A percentile compares a stretch with the other conserved stretches of the same genome.
Conservation (phyloP, 2,797 vertebrate species). For the Acanthiza pusilla region DNA sequence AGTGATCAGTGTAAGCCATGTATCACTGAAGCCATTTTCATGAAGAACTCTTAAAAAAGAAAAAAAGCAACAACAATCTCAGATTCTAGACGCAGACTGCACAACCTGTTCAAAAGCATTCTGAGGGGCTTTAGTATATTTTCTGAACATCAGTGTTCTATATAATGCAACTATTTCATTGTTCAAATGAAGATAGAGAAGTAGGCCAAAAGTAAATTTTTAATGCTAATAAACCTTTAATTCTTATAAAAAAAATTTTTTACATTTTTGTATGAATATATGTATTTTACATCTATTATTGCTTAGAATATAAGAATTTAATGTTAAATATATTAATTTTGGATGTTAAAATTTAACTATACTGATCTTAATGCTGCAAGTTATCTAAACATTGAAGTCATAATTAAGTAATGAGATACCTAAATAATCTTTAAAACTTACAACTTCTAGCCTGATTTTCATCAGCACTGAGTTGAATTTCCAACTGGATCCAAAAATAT, state of each 20-base stretch:
- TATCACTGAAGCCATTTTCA: background rate
- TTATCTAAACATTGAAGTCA: background rate
- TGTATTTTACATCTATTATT: background rate
- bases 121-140: background rate
- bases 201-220: background rate
- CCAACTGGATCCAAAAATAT: background rate
- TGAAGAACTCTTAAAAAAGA: background rate
- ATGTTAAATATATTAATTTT: background rate
- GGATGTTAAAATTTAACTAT: background rate
- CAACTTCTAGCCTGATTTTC: background rate
- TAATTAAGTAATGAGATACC: background rate
- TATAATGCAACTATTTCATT: background rate
- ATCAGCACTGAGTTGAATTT: background rate
- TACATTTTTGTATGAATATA: background rate
- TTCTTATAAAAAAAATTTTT: background rate
- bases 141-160: background rate
- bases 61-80: background rate
- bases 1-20: background rate
- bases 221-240: background rate
- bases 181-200: background rate
- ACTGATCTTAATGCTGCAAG: background rate
- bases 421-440: background rate
- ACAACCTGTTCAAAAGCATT: background rate
- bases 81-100: background rate
- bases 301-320: background rate